These are phyloP conservation scores for cat (Felis catus) DNA, from an alignment of 2,113 vertebrate genomes.

Conservation along the genomic window DNA sequence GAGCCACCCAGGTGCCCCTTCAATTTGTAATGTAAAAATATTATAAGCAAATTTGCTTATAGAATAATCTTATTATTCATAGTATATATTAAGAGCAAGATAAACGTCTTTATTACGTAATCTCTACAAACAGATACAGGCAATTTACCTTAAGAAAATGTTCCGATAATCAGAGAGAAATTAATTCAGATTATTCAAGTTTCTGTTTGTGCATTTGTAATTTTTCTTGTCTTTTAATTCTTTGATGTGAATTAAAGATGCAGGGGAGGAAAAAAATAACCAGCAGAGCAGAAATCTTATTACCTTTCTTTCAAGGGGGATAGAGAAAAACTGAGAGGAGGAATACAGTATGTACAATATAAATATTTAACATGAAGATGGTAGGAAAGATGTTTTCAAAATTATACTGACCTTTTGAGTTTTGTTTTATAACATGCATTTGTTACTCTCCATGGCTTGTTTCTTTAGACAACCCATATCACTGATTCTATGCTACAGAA, in stretches of 20 bases:
- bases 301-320: not conserved
- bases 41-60: not conserved
- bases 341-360: not conserved
- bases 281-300: not conserved
- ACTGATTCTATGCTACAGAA: not conserved
- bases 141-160: slow-evolving; percentile 24
- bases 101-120: not conserved
- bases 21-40: not conserved
- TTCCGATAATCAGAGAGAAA: not conserved
- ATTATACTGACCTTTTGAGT: not conserved
- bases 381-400: not conserved
- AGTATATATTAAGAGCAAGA: not conserved
- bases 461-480: not conserved
- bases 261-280: not conserved
- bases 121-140: not conserved
- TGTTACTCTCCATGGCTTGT: not conserved
- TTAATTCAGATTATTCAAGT: not conserved
- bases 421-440: not conserved
- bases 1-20: too few relatives aligned
- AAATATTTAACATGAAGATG: not conserved
- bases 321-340: not conserved
- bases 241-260: not conserved
- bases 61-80: not conserved
- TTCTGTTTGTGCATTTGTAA: not conserved
- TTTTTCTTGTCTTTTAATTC: not conserved